Base-by-base conservation (phyloP, 92 coral and sea anemone genomes). In the Montipora capitata region DNA sequence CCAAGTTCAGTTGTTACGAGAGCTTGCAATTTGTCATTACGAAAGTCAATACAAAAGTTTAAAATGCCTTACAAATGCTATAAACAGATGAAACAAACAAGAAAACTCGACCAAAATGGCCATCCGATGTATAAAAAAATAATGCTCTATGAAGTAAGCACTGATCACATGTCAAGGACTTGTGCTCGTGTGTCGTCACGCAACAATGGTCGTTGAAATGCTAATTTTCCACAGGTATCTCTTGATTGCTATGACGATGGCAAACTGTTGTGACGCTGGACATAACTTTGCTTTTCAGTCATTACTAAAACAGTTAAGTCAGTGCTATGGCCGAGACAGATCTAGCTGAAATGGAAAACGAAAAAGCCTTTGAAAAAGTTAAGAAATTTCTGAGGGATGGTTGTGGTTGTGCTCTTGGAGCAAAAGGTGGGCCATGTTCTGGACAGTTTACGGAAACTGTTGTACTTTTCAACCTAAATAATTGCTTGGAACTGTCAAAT, bases 321-420 rank as follows among this genome's bases (percentile, higher is more conserved):
- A 76, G 52, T 8, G 69, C 78, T 81, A 80, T 45, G 52, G 67
- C 72, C 43, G 78, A 78, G 87, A 81, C 40, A 10, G 52, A 87
- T 78, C 86, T 68, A 87, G 74, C 56, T 65, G 79, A 86, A 78
- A 78, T 66, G 17, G 76, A 67, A 45, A 80, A 59, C 42, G 72
- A 80, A 79, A 16, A 51, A 68, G n/a, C 79, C 38, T 54, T 87
- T 73, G 94, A 75, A 87, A 91, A 87, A 14, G 88, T 81, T 39
- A 86, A 65, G 12, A 87, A 42, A 74, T 87, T 91, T 49, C 73
- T 87, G 16, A 43, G 42, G 72, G 57, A 76, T 76, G 89, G 92
- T 39, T 91, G 92, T 66, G 92, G 92, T 11, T 91, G 92, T 68
- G 69, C 87, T 40, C 78, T 63, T 68, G 89, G 94, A 18, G 65